phyloP scores from a whole-genome alignment of 2,113 vertebrate genomes.

The Aegithalos caudatus region DNA sequence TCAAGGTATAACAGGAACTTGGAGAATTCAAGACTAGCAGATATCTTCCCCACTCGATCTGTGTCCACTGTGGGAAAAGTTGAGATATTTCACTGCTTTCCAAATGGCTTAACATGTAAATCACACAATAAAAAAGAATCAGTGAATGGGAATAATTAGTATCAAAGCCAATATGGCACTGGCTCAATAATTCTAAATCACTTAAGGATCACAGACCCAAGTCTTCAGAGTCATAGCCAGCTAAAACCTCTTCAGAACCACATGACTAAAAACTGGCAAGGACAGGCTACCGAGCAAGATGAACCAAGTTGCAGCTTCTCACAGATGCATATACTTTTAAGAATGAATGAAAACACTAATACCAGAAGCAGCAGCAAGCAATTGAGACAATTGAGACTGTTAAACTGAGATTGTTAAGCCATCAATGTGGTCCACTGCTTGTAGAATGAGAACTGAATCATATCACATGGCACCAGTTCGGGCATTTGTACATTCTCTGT shows the following conservation, averaged over 20 bases:
- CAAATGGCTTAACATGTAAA: background rate
- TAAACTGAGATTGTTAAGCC: background rate
- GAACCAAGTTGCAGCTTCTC: background rate
- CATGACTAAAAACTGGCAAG: background rate
- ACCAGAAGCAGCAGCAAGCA: background rate
- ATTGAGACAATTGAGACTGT: background rate
- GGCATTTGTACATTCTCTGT: background rate
- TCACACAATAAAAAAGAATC: background rate
- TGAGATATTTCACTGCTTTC: background rate
- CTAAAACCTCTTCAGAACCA: background rate
- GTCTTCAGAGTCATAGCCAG: background rate
- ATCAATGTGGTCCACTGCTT: background rate
- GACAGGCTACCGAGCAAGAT: rapidly evolving
- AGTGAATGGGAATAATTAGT: background rate
- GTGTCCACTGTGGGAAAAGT: background rate
- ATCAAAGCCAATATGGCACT: background rate
- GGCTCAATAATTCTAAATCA: background rate
- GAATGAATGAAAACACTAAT: background rate
- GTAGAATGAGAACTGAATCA: background rate
- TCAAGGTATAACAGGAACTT: background rate
- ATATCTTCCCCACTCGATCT: background rate
- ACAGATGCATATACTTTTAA: background rate
- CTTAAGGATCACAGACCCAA: background rate
- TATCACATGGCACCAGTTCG: background rate
- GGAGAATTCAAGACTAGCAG: background rate